phyloP scores from a whole-genome alignment of 1,140 invertebrate genomes.

The Magallana gigas region DNA sequence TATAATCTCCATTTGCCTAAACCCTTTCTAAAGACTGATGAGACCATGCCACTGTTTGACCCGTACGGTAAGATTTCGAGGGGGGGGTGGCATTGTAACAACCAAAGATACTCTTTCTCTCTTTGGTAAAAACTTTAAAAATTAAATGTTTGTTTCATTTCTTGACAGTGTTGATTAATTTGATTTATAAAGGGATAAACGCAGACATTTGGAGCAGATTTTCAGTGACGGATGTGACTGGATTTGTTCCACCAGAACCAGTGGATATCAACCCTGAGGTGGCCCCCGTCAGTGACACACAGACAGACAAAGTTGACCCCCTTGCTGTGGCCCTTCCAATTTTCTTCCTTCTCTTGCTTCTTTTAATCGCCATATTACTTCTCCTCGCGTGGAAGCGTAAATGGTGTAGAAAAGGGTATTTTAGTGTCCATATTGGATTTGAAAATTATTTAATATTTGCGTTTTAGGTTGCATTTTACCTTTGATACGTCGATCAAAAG shows the following conservation, averaged over 20 bases:
- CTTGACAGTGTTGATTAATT: too few species aligned
- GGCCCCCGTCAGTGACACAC: not conserved
- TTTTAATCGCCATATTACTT: not conserved
- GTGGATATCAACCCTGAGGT: not conserved
- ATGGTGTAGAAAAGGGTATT: conserved; percentile 7
- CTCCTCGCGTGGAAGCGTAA: not conserved
- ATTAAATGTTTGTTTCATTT: too few species aligned
- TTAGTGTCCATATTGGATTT: not conserved
- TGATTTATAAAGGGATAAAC: not conserved
- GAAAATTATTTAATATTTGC: not conserved
- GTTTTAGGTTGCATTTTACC: not conserved
- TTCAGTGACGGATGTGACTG: not conserved
- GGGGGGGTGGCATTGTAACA: too few species aligned
- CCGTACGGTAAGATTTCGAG: not conserved
- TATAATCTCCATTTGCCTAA: conserved; percentile 10
- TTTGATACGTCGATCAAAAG: too few species aligned
- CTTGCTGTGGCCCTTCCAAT: not conserved
- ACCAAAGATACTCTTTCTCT: too few species aligned
- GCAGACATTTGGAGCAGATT: not conserved
- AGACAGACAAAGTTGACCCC: not conserved
- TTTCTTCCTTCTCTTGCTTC: not conserved
- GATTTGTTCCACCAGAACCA: not conserved
- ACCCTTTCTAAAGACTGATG: not conserved
- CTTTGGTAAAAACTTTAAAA: too few species aligned
- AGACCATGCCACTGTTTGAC: not conserved